Evolutionary conservation across 1,140 invertebrate species (phyloP).

Genomic region (Leptinotarsa defecta): DNA sequence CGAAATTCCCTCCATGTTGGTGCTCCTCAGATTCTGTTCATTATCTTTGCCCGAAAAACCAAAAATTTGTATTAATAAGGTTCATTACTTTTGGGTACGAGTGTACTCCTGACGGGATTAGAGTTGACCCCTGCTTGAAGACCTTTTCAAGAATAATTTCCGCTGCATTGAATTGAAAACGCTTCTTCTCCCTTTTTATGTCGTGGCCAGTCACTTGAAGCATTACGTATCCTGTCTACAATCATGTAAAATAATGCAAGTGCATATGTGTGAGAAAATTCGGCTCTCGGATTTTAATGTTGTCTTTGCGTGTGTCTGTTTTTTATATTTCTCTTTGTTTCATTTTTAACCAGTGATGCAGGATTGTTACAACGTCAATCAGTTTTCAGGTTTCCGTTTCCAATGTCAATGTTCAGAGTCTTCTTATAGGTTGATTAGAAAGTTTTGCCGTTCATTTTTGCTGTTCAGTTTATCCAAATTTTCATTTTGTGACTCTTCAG

Average conservation of each 20-base stretch:
- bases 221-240: conserved; percentile 13
- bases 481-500: too few relatives aligned
- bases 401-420: too few relatives aligned
- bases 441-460: too few relatives aligned
- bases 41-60: too few relatives aligned
- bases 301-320: neutral
- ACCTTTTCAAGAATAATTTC: conserved; percentile 19
- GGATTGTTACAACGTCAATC: too few relatives aligned
- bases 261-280: conserved; percentile 15
- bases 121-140: neutral
- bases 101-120: neutral
- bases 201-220: conserved; percentile 20
- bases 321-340: neutral
- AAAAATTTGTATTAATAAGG: too few relatives aligned
- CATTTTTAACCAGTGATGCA: neutral
- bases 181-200: conserved; percentile 10
- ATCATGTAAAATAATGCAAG: conserved; percentile 1
- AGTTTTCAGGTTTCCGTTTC: too few relatives aligned
- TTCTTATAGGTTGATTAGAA: too few relatives aligned
- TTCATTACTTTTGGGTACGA: neutral
- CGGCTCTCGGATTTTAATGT: neutral
- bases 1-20: too few relatives aligned
- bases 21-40: too few relatives aligned
- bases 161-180: conserved; percentile 9
- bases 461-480: too few relatives aligned